Evolutionary conservation across 2,797 vertebrate species (phyloP).

Genomic region (Florisuga fusca): DNA sequence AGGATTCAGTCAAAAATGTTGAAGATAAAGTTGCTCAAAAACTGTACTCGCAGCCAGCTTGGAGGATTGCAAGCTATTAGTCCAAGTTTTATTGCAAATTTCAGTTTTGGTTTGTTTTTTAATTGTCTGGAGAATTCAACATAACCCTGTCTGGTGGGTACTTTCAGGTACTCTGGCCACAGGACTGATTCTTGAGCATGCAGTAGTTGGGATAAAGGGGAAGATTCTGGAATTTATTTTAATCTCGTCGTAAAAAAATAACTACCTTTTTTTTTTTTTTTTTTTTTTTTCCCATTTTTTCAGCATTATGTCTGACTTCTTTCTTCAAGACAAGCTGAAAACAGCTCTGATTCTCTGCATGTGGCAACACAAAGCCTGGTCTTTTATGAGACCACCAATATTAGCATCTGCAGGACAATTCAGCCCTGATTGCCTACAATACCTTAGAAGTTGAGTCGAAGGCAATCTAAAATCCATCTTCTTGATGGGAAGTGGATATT

Average conservation of each 20-base stretch:
- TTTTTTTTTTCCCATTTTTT: not conserved
- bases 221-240: not conserved
- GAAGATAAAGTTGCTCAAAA: not conserved
- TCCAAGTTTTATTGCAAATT: too few relatives aligned
- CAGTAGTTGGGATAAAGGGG: not conserved
- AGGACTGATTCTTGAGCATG: not conserved
- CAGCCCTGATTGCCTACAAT: not conserved
- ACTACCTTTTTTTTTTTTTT: not conserved
- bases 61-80: not conserved
- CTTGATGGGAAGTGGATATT: not conserved
- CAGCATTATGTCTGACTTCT: not conserved
- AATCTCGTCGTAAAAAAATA: not conserved
- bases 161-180: not conserved
- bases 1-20: rapidly evolving
- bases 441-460: not conserved
- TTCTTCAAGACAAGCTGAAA: not conserved
- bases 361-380: not conserved
- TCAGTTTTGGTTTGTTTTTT: too few relatives aligned
- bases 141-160: not conserved
- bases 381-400: not conserved
- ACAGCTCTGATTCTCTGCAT: not conserved
- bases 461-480: not conserved
- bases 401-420: not conserved
- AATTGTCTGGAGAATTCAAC: not conserved
- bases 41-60: not conserved